Conservation (phyloP, 2,113 vertebrate genomes). For the Rostratula benghalensis region DNA sequence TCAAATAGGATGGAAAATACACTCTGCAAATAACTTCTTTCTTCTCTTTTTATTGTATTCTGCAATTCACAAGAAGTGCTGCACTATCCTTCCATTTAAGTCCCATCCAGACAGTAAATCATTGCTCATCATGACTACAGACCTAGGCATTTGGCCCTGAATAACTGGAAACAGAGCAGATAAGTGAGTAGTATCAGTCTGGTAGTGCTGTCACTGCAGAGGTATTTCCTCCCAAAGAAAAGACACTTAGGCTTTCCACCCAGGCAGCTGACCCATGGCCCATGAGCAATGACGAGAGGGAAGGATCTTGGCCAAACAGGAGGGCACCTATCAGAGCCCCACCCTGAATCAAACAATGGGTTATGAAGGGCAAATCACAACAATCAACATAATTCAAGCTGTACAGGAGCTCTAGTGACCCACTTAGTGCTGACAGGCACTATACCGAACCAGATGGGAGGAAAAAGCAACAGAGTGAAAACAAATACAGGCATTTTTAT, state of each 20-base stretch:
- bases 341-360: rapidly evolving
- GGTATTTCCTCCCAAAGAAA: not conserved
- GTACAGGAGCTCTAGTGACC: not conserved
- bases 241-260: not conserved
- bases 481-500: not conserved
- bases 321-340: rapidly evolving
- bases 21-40: not conserved
- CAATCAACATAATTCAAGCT: not conserved
- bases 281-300: not conserved
- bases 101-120: not conserved
- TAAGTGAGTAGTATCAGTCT: not conserved
- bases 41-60: not conserved
- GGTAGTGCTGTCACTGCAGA: not conserved
- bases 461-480: not conserved
- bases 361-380: not conserved
- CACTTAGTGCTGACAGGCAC: not conserved
- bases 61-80: not conserved
- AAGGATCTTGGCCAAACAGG: not conserved
- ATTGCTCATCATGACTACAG: rapidly evolving
- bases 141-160: not conserved
- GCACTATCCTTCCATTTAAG: not conserved
- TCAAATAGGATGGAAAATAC: not conserved
- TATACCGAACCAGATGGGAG: not conserved
- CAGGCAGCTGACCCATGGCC: not conserved
- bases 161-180: not conserved